A percentile compares a stretch with the other conserved stretches of the same genome.
These are phyloP conservation scores for Neoseiulus cucumeris DNA, from an alignment of 1,140 invertebrate genomes.

Conservation along the genomic window DNA sequence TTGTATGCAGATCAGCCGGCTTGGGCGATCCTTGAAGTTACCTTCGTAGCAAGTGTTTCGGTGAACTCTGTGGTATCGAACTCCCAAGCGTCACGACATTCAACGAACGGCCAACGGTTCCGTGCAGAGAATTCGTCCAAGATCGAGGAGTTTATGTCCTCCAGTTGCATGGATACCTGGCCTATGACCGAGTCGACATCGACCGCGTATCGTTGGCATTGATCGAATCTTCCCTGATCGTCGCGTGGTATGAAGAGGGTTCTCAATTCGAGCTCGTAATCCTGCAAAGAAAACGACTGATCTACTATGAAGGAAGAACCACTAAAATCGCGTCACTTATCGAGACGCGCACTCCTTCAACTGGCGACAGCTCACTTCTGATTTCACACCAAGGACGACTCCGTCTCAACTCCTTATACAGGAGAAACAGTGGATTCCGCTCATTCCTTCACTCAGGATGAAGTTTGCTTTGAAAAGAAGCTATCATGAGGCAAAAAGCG, in stretches of 20 bases:
- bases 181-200: neutral
- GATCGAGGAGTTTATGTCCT: neutral
- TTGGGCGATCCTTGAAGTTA: slow-evolving; percentile 15
- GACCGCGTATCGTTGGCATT: neutral
- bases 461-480: too few species aligned
- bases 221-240: neutral
- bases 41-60: slow-evolving; percentile 27
- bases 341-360: too few species aligned
- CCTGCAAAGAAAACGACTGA: neutral
- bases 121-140: neutral
- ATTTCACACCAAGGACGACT: too few species aligned
- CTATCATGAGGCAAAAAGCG: too few species aligned
- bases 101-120: slow-evolving; percentile 24
- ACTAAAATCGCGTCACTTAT: too few species aligned
- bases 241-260: neutral
- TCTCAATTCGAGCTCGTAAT: neutral
- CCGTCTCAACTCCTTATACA: too few species aligned
- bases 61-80: slow-evolving; percentile 25
- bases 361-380: too few species aligned
- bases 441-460: too few species aligned
- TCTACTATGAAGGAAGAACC: too few species aligned
- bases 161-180: neutral
- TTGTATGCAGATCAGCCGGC: too few species aligned
- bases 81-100: slow-evolving; percentile 25
- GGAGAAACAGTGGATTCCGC: too few species aligned